Evolutionary conservation across 2,797 vertebrate genomes (phyloP).

Genomic region (Bovichtus diacanthus): DNA sequence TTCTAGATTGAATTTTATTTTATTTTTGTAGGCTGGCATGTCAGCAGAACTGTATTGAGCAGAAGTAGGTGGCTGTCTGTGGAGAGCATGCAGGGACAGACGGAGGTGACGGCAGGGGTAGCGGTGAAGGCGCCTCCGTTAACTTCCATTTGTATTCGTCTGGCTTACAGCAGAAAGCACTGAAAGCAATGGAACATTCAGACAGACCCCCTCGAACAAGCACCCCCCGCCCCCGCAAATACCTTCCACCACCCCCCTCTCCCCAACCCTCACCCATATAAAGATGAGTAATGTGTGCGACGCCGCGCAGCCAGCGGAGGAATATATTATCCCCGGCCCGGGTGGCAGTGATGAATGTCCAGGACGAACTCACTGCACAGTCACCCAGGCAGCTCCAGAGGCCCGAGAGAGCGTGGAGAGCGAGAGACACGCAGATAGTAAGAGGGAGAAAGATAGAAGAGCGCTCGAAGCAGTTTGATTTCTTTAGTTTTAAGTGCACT

Average conservation of each 20-base stretch:
- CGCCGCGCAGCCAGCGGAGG: slow-evolving; percentile 64
- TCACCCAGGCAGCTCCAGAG: slow-evolving; percentile 65
- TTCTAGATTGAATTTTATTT: background rate
- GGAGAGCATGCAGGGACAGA: slow-evolving; percentile 10
- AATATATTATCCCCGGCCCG: slow-evolving; percentile 77
- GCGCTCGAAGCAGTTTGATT: slow-evolving; percentile 60
- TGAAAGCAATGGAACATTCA: slow-evolving; percentile 74
- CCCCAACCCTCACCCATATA: slow-evolving; percentile 55
- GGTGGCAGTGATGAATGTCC: slow-evolving; percentile 83
- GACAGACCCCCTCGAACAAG: slow-evolving; percentile 40
- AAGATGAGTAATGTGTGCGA: slow-evolving; percentile 81
- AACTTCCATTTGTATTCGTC: slow-evolving; percentile 58
- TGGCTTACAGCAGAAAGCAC: slow-evolving; percentile 56
- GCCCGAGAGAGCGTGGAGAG: slow-evolving; percentile 25
- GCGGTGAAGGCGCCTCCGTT: slow-evolving; percentile 43
- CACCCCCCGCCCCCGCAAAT: background rate
- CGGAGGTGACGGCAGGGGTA: background rate
- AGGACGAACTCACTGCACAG: slow-evolving; percentile 70
- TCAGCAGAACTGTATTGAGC: slow-evolving; percentile 24
- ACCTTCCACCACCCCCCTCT: slow-evolving; percentile 11
- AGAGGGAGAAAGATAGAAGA: slow-evolving; percentile 17
- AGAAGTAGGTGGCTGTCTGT: slow-evolving; percentile 22
- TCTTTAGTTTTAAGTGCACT: slow-evolving; percentile 64
- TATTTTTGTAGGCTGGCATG: background rate
- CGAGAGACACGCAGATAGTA: slow-evolving; percentile 4